Conservation (phyloP, 30 jellyfish, hydroid and myxozoan genomes). For the Clytia hemisphaerica region DNA sequence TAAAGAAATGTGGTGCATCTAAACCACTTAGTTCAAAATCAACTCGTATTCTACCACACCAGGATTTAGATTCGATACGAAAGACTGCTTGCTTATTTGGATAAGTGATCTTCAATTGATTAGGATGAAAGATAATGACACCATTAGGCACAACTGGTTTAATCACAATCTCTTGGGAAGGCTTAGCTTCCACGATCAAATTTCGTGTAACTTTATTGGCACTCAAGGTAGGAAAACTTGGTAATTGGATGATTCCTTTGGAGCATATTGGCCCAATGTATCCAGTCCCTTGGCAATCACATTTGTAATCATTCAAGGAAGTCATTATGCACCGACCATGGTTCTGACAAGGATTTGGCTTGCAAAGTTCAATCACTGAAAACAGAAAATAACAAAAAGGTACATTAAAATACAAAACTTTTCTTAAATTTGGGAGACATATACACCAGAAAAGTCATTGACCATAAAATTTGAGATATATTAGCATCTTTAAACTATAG, state of each 20-base stretch:
- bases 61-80: not conserved
- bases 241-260: not conserved
- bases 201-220: not conserved
- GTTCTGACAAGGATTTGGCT: slow-evolving; percentile 22
- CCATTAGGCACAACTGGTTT: slow-evolving; percentile 6
- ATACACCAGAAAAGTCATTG: too few species aligned
- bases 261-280: slow-evolving; percentile 10
- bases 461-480: too few species aligned
- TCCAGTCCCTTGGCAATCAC: slow-evolving; percentile 17
- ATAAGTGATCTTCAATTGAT: not conserved
- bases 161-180: slow-evolving; percentile 1
- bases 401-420: too few species aligned
- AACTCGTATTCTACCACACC: slow-evolving; percentile 1
- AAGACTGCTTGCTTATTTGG: not conserved
- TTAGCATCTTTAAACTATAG: too few species aligned
- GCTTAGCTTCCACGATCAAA: not conserved
- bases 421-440: too few species aligned
- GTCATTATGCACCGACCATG: slow-evolving; percentile 3
- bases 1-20: not conserved
- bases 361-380: slow-evolving; percentile 10
- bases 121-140: slow-evolving; percentile 3
- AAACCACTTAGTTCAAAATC: not conserved
- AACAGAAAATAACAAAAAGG: not conserved
- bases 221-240: slow-evolving; percentile 21
- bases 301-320: not conserved